phyloP scores from a whole-genome alignment of 2,797 vertebrate genomes.

The Gallinago stenura region DNA sequence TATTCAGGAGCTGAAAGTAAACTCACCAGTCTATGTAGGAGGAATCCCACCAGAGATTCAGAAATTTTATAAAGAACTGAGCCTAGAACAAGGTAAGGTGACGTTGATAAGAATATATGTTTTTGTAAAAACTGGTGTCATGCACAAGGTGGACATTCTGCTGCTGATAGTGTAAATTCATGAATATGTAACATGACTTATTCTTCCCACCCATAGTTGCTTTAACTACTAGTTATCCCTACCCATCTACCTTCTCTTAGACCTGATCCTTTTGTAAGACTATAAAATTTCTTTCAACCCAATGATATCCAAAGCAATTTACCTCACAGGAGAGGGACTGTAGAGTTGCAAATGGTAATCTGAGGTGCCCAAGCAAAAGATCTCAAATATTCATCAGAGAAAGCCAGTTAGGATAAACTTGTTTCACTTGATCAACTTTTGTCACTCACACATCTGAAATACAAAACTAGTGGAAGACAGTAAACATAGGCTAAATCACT shows the following conservation, averaged over 20 bases:
- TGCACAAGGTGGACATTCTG: background rate
- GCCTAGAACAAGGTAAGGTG: conserved; percentile 85
- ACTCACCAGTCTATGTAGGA: conserved; percentile 87
- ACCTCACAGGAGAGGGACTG: background rate
- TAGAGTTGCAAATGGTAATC: background rate
- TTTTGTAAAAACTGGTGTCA: background rate
- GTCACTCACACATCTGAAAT: background rate
- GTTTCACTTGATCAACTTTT: background rate
- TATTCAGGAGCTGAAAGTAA: conserved; percentile 75
- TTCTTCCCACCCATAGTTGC: background rate
- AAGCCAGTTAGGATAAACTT: background rate
- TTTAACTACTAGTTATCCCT: background rate
- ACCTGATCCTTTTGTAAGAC: background rate
- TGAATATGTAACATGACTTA: background rate
- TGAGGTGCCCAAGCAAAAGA: background rate
- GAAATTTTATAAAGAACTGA: conserved; percentile 73
- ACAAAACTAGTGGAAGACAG: background rate
- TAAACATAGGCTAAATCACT: background rate
- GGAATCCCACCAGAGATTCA: conserved; percentile 85
- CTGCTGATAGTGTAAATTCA: background rate
- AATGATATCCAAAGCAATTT: background rate
- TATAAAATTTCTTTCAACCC: background rate
- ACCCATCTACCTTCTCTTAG: background rate
- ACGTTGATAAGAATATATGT: rapidly evolving
- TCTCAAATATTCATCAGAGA: background rate